These are phyloP conservation scores for Dicranocentrus wangi DNA, from an alignment of 2,888 invertebrate genomes.

Conservation along the genomic window DNA sequence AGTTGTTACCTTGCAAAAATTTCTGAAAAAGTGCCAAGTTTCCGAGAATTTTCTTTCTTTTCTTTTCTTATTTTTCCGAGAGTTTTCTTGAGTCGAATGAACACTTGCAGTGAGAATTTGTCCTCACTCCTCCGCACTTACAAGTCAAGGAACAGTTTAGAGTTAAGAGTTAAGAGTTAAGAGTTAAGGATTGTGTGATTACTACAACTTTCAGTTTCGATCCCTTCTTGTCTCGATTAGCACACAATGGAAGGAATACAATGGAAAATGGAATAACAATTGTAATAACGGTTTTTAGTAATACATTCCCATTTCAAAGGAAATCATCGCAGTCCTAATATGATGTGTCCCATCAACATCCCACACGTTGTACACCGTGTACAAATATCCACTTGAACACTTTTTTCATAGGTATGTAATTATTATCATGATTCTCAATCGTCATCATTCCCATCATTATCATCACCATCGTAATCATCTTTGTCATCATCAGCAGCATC, in stretches of 20 bases:
- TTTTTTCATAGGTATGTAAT: slow-evolving; percentile 25
- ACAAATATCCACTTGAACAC: background rate
- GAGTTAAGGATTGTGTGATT: slow-evolving; percentile 39
- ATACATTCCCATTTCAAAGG: slow-evolving; percentile 40
- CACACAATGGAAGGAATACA: slow-evolving; percentile 58
- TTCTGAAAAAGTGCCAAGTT: too few species aligned
- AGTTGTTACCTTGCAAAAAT: too few species aligned
- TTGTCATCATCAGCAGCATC: slow-evolving; percentile 22
- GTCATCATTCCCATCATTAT: slow-evolving; percentile 46
- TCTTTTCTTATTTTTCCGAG: too few species aligned
- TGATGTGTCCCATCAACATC: slow-evolving; percentile 47
- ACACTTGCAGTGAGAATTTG: too few species aligned
- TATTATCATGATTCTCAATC: slow-evolving; percentile 43
- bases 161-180: too few species aligned
- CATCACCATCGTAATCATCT: slow-evolving; percentile 8
- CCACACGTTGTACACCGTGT: slow-evolving; percentile 26
- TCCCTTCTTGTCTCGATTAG: slow-evolving; percentile 43
- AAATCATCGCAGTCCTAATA: slow-evolving; percentile 39
- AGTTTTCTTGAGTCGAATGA: too few species aligned
- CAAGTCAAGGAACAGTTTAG: too few species aligned
- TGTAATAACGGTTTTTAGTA: slow-evolving; percentile 56
- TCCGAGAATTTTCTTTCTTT: too few species aligned
- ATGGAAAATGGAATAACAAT: slow-evolving; percentile 61
- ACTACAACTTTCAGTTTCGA: slow-evolving; percentile 56
- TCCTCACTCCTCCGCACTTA: too few species aligned